Base-by-base conservation (phyloP, 2,797 vertebrate genomes). In the Anabacerthia variegaticeps region DNA sequence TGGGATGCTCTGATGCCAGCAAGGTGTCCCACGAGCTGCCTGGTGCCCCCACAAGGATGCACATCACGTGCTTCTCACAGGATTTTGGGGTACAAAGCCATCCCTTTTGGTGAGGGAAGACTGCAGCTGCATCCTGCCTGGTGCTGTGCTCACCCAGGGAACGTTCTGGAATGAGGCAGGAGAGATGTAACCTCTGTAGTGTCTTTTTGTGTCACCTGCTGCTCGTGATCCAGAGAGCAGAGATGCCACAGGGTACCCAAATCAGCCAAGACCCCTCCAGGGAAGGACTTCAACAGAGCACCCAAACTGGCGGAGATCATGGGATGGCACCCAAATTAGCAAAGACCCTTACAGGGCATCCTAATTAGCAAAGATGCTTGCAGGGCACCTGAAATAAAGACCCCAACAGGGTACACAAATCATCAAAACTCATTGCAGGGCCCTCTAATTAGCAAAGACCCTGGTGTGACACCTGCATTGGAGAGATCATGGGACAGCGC, bases 31-130 rank as follows among this genome's bases (percentile, higher is more conserved):
- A 5, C 6, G 36, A 37, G 59, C 79, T 27, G 52, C 46, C 44
- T 7, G 4, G 0, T 7, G 0, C 2, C 58, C n/a, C 56, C 0
- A 1, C 18, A 2, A 18, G 41, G 71, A 4, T 23, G 58, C 0
- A 2, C 16, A 1, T 8, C 1, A 0, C 2, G 1, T 0, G 8
- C 7, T 52, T 6, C 62, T 19, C 1, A 1, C 4, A 0, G 59
- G 48, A 7, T 32, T 62, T 74, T 3, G 58, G 62, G 76, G 8
- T 18, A 15, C 14, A 6, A 0, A 68, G 7, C 61, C 72, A 0
- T 9, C 8, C 36, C 62, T 18, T 7, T 0, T 3, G 34, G 3
- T 0, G 2, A 10, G 41, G 27, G 54, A 2, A 16, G 67, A 52
- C 2, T 24, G 51, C 13, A 8, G 14, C 20, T 1, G 1, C 6